Evolutionary conservation across 2,797 vertebrate species (phyloP).

Genomic region (Denticeps clupeoides): DNA sequence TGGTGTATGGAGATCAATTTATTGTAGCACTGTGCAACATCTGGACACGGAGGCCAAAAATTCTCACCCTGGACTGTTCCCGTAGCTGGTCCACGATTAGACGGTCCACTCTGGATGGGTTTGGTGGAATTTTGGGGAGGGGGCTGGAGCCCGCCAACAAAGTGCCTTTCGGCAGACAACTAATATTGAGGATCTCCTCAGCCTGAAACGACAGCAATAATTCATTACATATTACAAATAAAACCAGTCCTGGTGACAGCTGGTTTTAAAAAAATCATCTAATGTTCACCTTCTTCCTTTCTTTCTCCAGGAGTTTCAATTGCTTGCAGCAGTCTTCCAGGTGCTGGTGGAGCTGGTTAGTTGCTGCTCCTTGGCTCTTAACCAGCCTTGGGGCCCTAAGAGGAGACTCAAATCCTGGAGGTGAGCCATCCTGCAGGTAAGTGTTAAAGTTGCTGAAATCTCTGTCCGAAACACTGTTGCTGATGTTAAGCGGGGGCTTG

Average conservation of each 20-base stretch:
- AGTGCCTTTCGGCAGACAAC: conserved; percentile 65
- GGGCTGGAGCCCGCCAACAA: conserved; percentile 53
- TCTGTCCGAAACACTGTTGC: conserved; percentile 42
- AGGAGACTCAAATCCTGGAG: conserved; percentile 49
- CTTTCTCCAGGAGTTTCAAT: conserved; percentile 76
- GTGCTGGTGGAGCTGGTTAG: conserved; percentile 62
- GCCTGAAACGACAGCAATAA: no score
- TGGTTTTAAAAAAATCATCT: not conserved
- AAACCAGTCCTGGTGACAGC: no score
- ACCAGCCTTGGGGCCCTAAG: conserved; percentile 47
- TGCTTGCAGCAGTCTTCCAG: conserved; percentile 82
- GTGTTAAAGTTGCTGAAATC: conserved; percentile 56
- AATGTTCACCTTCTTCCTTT: conserved; percentile 76
- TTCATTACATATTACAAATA: no score
- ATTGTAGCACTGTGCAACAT: no score
- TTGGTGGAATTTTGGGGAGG: conserved; percentile 66
- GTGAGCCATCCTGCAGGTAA: conserved; percentile 45
- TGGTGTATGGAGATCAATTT: no score
- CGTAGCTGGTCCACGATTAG: conserved; percentile 79
- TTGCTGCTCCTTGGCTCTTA: conserved; percentile 53
- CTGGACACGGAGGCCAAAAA: not conserved
- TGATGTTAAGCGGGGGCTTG: conserved; percentile 49
- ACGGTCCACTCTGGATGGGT: conserved; percentile 74
- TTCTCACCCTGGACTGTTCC: conserved; percentile 79
- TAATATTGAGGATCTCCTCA: conserved; percentile 68